A percentile compares a stretch with the other conserved stretches of the same genome.
These are phyloP conservation scores for Corvus moneduloides DNA, from an alignment of 2,113 vertebrate species.

Conservation along the genomic window DNA sequence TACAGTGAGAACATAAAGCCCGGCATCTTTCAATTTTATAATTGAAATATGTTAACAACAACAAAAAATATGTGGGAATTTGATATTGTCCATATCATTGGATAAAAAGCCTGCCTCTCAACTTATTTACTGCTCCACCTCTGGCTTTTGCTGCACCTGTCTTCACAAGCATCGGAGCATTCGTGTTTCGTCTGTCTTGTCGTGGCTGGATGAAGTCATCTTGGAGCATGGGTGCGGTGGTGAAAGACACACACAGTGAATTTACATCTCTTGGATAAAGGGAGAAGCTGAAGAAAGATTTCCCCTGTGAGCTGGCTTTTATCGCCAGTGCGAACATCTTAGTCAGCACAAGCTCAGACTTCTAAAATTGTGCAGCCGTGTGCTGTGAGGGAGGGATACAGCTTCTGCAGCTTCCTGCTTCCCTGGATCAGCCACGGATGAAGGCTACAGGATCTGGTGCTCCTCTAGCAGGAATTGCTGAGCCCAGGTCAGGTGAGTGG, in stretches of 20 bases:
- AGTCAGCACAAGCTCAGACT: not conserved
- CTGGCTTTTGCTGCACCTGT: not conserved
- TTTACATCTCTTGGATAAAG: slow-evolving; percentile 24
- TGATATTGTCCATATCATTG: not conserved
- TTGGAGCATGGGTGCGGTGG: not conserved
- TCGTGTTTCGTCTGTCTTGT: not conserved
- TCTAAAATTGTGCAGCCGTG: not conserved
- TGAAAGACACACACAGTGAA: not conserved
- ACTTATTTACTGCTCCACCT: not conserved
- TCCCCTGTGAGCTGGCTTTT: not conserved
- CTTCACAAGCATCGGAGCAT: not conserved
- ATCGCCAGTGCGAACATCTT: accelerated
- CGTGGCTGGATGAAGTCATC: not conserved
- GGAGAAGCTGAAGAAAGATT: not conserved
- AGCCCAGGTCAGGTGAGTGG: not conserved
- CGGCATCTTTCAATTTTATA: not conserved
- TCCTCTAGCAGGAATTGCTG: not conserved
- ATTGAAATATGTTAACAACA: not conserved
- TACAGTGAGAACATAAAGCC: not conserved
- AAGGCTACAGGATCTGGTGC: not conserved
- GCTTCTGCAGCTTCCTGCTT: not conserved
- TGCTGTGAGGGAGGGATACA: not conserved
- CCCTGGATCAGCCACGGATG: not conserved
- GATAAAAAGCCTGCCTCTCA: not conserved
- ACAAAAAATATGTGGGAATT: not conserved